Evolutionary conservation across 2,888 invertebrate genomes (phyloP).

Genomic region (Salticus scenicus): DNA sequence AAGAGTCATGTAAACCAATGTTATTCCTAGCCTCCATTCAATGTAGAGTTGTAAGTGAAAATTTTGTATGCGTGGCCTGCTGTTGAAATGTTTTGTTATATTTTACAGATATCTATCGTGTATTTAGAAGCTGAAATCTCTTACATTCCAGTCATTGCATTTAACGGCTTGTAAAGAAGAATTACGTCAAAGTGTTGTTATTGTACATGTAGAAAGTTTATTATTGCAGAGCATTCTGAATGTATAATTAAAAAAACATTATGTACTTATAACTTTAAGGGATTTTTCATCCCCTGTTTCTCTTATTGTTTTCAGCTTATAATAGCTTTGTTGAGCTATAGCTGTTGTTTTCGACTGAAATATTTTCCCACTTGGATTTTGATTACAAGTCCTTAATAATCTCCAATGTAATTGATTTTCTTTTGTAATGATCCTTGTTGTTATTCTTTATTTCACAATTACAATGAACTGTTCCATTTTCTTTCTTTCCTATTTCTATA

Average conservation of each 20-base stretch:
- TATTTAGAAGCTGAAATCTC: slow-evolving; percentile 64
- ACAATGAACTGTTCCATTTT: no score
- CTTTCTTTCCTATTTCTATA: no score
- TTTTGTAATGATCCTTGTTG: no score
- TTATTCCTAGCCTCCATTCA: neutral
- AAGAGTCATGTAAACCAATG: slow-evolving; percentile 1
- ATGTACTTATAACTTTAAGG: neutral
- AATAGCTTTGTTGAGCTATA: no score
- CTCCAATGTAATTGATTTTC: no score
- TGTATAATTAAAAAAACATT: neutral
- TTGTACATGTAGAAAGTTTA: slow-evolving; percentile 47
- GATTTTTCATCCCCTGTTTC: no score
- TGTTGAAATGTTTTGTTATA: slow-evolving; percentile 55
- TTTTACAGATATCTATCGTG: slow-evolving; percentile 58
- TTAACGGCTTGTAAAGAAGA: slow-evolving; percentile 63
- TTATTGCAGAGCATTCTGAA: slow-evolving; percentile 36
- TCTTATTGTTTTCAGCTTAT: no score
- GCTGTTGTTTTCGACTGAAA: no score
- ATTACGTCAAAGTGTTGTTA: slow-evolving; percentile 34
- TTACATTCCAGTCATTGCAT: slow-evolving; percentile 69
- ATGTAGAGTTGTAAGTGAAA: neutral
- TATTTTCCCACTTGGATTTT: no score
- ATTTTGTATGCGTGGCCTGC: neutral
- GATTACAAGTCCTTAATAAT: no score
- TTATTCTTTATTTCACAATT: no score